Conservation (phyloP, 1,140 invertebrate genomes). For the Acromyrmex charruanus region DNA sequence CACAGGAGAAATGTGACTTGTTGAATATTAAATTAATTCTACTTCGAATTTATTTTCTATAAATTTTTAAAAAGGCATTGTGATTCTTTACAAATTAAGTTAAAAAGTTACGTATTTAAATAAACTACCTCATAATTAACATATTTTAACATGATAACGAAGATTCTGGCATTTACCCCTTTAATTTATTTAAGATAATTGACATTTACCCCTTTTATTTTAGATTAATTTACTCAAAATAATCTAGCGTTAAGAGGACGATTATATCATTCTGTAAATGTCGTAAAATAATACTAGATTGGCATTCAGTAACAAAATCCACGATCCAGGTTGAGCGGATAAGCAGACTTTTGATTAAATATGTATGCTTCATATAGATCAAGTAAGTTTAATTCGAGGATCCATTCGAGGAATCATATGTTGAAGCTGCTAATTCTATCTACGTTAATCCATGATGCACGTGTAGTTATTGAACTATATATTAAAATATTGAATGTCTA, state of each 20-base stretch:
- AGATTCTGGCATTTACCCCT: not conserved
- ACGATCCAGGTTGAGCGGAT: constrained; percentile 4
- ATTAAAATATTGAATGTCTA: constrained; percentile 14
- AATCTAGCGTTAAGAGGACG: not conserved
- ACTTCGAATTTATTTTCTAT: not conserved
- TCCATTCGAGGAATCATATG: constrained; percentile 46
- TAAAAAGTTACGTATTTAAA: not conserved
- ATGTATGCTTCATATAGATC: constrained; percentile 69
- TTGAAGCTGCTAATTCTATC: constrained; percentile 13
- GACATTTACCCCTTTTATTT: not conserved
- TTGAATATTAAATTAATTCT: not conserved
- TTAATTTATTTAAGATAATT: not conserved
- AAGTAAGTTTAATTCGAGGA: not conserved
- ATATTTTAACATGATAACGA: not conserved
- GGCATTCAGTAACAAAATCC: constrained; percentile 76
- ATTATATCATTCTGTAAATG: constrained; percentile 54
- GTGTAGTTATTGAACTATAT: not conserved
- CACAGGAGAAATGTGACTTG: not conserved
- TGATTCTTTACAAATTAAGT: not conserved
- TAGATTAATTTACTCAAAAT: not conserved
- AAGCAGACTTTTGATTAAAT: constrained; percentile 31
- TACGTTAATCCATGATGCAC: constrained; percentile 19
- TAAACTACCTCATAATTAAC: too few relatives aligned
- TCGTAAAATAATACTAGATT: constrained; percentile 73
- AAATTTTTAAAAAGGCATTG: not conserved